phyloP scores from a whole-genome alignment of 2,888 invertebrate genomes.

The Notodonta dromedarius region DNA sequence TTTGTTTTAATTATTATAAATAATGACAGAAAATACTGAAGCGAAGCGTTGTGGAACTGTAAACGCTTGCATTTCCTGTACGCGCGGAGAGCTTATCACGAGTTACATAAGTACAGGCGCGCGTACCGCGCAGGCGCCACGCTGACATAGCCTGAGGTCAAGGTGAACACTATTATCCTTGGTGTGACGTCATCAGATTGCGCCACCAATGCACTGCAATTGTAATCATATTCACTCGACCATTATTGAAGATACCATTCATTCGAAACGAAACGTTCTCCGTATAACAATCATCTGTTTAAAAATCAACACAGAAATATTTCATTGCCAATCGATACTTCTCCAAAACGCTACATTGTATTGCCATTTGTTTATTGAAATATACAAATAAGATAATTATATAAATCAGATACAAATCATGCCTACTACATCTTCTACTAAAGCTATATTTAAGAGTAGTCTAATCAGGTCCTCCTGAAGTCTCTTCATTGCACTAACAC shows the following conservation, averaged over 20 bases:
- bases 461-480: too few species aligned
- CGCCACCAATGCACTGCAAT: slow-evolving; percentile 49
- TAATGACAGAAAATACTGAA: neutral
- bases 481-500: too few species aligned
- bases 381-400: too few species aligned
- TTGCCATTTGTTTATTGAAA: too few species aligned
- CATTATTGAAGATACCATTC: slow-evolving; percentile 16
- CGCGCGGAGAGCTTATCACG: slow-evolving; percentile 39
- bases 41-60: neutral
- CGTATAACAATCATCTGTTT: slow-evolving; percentile 1
- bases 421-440: too few species aligned
- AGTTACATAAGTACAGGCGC: slow-evolving; percentile 58
- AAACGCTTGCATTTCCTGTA: slow-evolving; percentile 43
- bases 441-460: too few species aligned
- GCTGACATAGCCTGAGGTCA: slow-evolving; percentile 74
- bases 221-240: slow-evolving; percentile 22
- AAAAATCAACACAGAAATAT: slow-evolving; percentile 10
- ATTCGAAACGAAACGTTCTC: slow-evolving; percentile 1
- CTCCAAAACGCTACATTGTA: too few species aligned
- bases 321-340: neutral
- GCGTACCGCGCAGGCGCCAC: slow-evolving; percentile 56
- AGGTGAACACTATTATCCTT: slow-evolving; percentile 74
- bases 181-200: slow-evolving; percentile 55
- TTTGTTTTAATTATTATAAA: too few species aligned
- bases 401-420: too few species aligned